Evolutionary conservation across 64 coral and sea anemone genomes (phyloP).

Genomic region (Trachythela sp.): DNA sequence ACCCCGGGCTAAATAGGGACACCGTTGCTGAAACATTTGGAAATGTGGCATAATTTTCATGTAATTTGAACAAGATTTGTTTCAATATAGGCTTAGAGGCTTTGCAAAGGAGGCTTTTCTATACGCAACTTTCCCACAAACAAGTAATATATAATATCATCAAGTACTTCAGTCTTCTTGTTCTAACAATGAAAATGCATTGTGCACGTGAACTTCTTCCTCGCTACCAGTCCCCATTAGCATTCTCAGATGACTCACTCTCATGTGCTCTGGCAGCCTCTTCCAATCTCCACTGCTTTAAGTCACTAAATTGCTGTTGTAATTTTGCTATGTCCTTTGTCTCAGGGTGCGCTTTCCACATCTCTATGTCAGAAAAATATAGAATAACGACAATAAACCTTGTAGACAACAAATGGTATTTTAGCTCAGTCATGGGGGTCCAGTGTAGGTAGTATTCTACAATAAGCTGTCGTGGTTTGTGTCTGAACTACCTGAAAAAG

Average conservation of each 20-base stretch:
- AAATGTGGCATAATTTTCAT: too few relatives aligned
- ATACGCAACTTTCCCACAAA: too few relatives aligned
- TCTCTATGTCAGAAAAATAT: neutral
- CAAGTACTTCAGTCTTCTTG: neutral
- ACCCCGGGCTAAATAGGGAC: too few relatives aligned
- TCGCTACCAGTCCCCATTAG: neutral
- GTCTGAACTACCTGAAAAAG: too few relatives aligned
- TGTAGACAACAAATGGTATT: neutral
- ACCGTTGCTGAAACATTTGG: too few relatives aligned
- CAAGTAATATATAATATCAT: neutral
- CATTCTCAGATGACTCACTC: neutral
- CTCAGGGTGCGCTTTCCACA: neutral
- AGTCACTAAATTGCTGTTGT: conserved; percentile 7
- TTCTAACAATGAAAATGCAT: neutral
- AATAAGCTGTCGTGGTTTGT: too few relatives aligned
- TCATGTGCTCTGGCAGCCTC: neutral
- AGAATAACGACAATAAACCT: neutral
- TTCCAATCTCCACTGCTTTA: neutral
- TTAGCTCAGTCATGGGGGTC: too few relatives aligned
- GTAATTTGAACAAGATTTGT: too few relatives aligned
- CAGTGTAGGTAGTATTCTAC: too few relatives aligned
- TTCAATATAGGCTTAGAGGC: too few relatives aligned
- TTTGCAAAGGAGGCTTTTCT: too few relatives aligned
- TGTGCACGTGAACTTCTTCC: neutral
- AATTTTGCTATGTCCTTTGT: conserved; percentile 10